phyloP scores from a whole-genome alignment of 2,888 invertebrate species.

The Tiliacea citrago region DNA sequence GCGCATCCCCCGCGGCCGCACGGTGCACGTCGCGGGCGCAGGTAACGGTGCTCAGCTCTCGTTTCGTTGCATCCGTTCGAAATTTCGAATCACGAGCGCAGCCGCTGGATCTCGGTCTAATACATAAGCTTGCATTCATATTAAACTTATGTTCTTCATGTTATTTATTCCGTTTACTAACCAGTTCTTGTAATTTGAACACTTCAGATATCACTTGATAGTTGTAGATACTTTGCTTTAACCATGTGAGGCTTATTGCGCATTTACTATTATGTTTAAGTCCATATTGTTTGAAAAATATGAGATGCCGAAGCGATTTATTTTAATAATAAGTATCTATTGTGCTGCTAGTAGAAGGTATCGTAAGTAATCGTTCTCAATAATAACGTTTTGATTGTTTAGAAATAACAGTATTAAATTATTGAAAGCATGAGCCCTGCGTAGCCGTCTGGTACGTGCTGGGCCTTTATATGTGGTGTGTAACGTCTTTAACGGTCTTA shows the following conservation, averaged over 20 bases:
- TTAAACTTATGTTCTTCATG: constrained; percentile 64
- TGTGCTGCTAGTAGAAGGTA: constrained; percentile 66
- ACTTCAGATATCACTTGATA: constrained; percentile 70
- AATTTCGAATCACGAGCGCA: constrained; percentile 70
- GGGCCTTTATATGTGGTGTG: constrained; percentile 36
- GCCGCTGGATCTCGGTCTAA: constrained; percentile 68
- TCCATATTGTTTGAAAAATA: constrained; percentile 82
- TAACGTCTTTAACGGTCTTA: constrained; percentile 49
- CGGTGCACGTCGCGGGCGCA: constrained; percentile 70
- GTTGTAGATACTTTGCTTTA: constrained; percentile 76
- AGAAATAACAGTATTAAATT: constrained; percentile 76
- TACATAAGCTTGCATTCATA: constrained; percentile 63
- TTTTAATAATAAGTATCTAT: constrained; percentile 77
- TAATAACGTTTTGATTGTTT: constrained; percentile 68
- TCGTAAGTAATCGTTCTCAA: constrained; percentile 59
- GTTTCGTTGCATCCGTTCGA: constrained; percentile 78
- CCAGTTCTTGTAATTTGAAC: constrained; percentile 71
- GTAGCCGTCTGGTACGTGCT: constrained; percentile 44
- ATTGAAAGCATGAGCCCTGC: constrained; percentile 63
- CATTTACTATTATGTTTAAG: constrained; percentile 85
- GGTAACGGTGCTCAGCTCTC: constrained; percentile 87
- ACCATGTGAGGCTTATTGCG: constrained; percentile 86
- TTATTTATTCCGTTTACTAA: constrained; percentile 75
- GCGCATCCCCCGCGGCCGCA: constrained; percentile 72
- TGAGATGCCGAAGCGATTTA: constrained; percentile 70